Base-by-base conservation (phyloP, 1,140 invertebrate species). In the Euschistus heros region DNA sequence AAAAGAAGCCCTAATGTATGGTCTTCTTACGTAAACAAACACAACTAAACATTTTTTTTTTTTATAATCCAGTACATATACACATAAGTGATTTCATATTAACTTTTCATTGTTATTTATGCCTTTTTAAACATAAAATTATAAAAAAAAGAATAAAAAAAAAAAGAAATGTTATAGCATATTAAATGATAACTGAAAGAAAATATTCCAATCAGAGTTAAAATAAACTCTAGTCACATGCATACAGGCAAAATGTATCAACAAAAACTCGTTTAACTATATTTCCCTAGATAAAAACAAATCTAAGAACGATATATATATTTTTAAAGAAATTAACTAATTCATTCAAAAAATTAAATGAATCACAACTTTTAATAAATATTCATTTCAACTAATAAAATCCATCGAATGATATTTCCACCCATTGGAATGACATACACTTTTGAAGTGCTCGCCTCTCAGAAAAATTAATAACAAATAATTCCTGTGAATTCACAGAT, bases 301-400 rank as follows among this genome's bases (percentile, higher is more conserved):
- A 66, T 62, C 61, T 63, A 62, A 66, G 46, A 66, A 66, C 61
- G 52, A 66, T 63, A 50, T 63, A 37, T 37, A 37, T 37, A 37
- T 37, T 37, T 47, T 63, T 66, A 66, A 66, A 66, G 65, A 66
- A 66, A 66, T 66, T 66, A 66, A 66, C 65, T 66, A 66, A 57
- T 20, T 57, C 20, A 57, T 26, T 24, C 18, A 57, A 57, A 57
- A n/a, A 57, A 24, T 24, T 10, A 57, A 57, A 57, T 57, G 20
- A 57, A 57, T 57, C 54, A 27, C 54, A 57, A 57, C 54, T 57
- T 57, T 57, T 57, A 24, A 57, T 57, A 57, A 57, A 57, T 26
- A 57, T 57, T 57, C 54, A 57, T 17, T 26, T 26, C 24, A 57
- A 57, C 54, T 26, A 20, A 37, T 37, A 37, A 37, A 37, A 37